phyloP scores from a whole-genome alignment of 2,888 invertebrate genomes.

The Cerastis leucographa region DNA sequence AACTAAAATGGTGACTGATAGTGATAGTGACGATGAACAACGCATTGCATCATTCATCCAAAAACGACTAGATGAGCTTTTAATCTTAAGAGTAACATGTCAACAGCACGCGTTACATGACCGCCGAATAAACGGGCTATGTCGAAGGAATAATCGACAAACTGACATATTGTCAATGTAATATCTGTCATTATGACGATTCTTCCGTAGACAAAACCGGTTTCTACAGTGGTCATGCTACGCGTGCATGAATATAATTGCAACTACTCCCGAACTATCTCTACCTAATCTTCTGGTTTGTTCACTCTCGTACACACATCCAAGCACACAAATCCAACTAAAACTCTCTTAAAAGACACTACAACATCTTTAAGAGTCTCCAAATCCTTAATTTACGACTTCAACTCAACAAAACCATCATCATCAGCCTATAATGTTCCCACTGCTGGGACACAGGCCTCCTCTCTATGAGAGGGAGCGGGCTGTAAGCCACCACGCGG shows the following conservation, averaged over 20 bases:
- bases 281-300: background rate
- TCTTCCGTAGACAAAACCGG: too few relatives aligned
- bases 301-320: background rate
- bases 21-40: background rate
- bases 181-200: too few relatives aligned
- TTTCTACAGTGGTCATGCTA: too few relatives aligned
- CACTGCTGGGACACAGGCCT: too few relatives aligned
- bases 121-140: too few relatives aligned
- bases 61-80: background rate
- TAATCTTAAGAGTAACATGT: background rate
- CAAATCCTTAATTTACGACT: slow-evolving; percentile 29
- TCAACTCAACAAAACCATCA: slow-evolving; percentile 1
- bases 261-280: background rate
- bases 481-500: too few relatives aligned
- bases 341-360: background rate
- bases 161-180: too few relatives aligned
- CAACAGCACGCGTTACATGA: too few relatives aligned
- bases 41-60: background rate
- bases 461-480: too few relatives aligned
- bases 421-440: too few relatives aligned
- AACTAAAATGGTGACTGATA: background rate
- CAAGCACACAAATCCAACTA: background rate
- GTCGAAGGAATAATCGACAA: too few relatives aligned
- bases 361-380: background rate
- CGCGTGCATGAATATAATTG: background rate